Conservation (phyloP, 2,888 invertebrate species). For the Drosophila formosana region DNA sequence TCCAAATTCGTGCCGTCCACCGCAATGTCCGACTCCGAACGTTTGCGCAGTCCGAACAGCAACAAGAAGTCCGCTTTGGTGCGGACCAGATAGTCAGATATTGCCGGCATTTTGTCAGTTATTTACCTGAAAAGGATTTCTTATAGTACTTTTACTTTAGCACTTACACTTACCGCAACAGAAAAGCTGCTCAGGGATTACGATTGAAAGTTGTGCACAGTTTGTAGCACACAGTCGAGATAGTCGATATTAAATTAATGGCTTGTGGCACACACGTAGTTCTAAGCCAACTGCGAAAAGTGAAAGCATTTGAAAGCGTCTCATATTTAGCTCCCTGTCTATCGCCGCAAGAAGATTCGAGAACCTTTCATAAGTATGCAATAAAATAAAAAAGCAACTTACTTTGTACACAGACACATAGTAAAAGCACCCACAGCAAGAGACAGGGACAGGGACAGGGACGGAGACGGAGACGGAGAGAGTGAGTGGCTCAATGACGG, state of each 20-base stretch:
- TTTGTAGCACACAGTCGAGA: not conserved
- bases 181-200: not conserved
- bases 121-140: not conserved
- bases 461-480: not conserved
- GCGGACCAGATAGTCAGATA: not conserved
- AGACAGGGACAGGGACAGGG: not conserved
- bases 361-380: constrained; percentile 17
- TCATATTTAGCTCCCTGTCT: not conserved
- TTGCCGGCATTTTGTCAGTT: not conserved
- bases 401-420: constrained; percentile 1
- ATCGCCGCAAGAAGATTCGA: not conserved
- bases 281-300: constrained; percentile 46
- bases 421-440: not conserved
- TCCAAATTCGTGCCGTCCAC: not conserved
- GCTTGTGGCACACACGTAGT: not conserved
- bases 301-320: constrained; percentile 46
- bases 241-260: constrained; percentile 20
- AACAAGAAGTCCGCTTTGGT: not conserved
- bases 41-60: not conserved
- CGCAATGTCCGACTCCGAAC: not conserved
- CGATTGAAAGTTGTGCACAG: constrained; percentile 2
- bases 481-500: constrained; percentile 2
- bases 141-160: not conserved
- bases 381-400: constrained; percentile 11
- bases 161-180: not conserved